phyloP scores from a whole-genome alignment of 2,888 invertebrate genomes.

The Synanthedon formicaeformis region DNA sequence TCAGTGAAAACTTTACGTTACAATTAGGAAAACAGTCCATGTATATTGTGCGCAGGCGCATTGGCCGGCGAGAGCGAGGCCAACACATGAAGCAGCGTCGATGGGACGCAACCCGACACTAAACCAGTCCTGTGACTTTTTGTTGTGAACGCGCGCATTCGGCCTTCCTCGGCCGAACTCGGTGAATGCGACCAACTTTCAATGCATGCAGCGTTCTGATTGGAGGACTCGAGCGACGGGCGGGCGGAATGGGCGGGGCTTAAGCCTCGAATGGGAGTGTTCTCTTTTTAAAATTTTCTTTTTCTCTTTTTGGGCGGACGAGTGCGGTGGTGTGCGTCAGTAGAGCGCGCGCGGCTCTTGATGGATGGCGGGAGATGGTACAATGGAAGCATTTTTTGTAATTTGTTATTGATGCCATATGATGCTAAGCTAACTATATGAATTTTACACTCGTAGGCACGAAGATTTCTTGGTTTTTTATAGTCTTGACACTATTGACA shows the following conservation, averaged over 20 bases:
- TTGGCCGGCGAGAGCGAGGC: constrained; percentile 19
- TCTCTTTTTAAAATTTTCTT: constrained; percentile 64
- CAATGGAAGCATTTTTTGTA: constrained; percentile 37
- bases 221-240: constrained; percentile 20
- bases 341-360: constrained; percentile 52
- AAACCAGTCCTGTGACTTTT: constrained; percentile 67
- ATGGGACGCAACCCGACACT: constrained; percentile 71
- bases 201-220: constrained; percentile 5
- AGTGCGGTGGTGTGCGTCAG: constrained; percentile 61
- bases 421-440: constrained; percentile 2
- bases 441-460: not conserved
- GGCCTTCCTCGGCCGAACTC: constrained; percentile 35
- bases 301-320: constrained; percentile 66
- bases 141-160: constrained; percentile 60
- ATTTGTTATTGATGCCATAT: constrained; percentile 5
- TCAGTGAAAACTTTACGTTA: constrained; percentile 20
- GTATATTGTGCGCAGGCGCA: constrained; percentile 52
- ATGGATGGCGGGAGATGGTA: constrained; percentile 46
- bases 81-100: constrained; percentile 61
- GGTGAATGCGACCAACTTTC: constrained; percentile 26
- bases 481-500: not conserved
- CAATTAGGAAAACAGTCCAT: constrained; percentile 36
- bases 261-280: constrained; percentile 52
- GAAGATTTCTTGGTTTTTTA: too few species aligned
- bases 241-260: constrained; percentile 45